Base-by-base conservation (phyloP, 2,888 invertebrate species). In the Osedax fenrisi region DNA sequence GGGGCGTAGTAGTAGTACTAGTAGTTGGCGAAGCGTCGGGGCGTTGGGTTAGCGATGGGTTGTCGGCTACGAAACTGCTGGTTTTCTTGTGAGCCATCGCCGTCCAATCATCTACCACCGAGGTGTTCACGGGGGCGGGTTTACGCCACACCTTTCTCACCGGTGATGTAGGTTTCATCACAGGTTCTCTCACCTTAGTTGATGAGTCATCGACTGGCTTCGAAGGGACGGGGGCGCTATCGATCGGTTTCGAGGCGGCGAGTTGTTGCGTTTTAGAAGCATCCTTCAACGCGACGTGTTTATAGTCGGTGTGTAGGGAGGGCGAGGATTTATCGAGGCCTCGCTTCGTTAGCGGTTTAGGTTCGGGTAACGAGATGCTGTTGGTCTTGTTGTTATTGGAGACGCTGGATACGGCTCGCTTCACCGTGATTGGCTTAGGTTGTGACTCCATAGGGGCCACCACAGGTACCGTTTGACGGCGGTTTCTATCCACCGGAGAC, bases 41-140 rank as follows among this genome's bases (percentile, higher is more conserved):
- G 17, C 5, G 41, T 41, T 41, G 5, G 41, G 10, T 17, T 5
- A 41, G 5, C 17, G 41, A 41, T 41, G 41, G 10, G 5, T 5
- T 17, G 41, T 41, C 17, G 17, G 10, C 41, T 17, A 10, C 68
- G n/a, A 68, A 68, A 10, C 26, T 68, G 26, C 68, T 68, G 26
- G 68, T 68, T 26, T 68, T 68, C 68, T 68, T 68, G 2, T 13
- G 68, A 5, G 68, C 68, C 27, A 68, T 26, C 21, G 68, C 68
- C 2, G 68, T 26, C 68, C 68, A 68, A 5, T 41, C 41, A n/a
- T n/a, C n/a, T n/a, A n/a, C n/a, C n/a, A n/a, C n/a, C n/a, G n/a
- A n/a, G n/a, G n/a, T n/a, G n/a, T n/a, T n/a, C n/a, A n/a, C n/a
- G n/a, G n/a, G n/a, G n/a, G n/a, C n/a, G n/a, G n/a, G n/a, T n/a